Conservation (phyloP, 2,888 invertebrate genomes). For the Lycocerus yunnanus region DNA sequence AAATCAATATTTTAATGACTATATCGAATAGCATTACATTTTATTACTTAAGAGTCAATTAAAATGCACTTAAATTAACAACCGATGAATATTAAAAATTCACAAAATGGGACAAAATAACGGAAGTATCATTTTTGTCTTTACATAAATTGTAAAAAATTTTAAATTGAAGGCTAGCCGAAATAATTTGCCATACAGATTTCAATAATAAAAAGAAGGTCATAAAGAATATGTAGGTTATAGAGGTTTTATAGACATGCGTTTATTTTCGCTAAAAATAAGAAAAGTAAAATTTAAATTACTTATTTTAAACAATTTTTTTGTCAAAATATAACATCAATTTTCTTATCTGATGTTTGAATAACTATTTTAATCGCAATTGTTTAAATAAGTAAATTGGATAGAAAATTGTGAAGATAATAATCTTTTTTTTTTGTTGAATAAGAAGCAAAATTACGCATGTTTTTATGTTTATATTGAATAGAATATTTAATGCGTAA, state of each 20-base stretch:
- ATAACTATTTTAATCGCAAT: not conserved
- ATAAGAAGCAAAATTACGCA: not conserved
- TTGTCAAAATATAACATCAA: not conserved
- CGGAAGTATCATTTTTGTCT: constrained; percentile 8
- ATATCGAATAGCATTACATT: not conserved
- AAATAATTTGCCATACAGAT: constrained; percentile 19
- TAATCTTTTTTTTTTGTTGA: not conserved
- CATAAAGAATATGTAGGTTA: constrained; percentile 11
- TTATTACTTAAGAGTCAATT: not conserved
- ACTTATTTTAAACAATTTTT: not conserved
- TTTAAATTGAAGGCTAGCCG: constrained; percentile 12
- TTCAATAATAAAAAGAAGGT: constrained; percentile 9
- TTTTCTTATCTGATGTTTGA: constrained; percentile 4
- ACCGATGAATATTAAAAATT: constrained; percentile 1
- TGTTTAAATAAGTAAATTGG: not conserved
- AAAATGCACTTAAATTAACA: not conserved
- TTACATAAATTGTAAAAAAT: constrained; percentile 15
- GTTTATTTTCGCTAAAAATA: constrained; percentile 15
- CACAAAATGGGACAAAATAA: constrained; percentile 14
- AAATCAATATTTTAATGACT: not conserved
- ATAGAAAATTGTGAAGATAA: not conserved
- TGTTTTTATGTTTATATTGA: not conserved
- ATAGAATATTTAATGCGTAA: too few relatives aligned
- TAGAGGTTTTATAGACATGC: not conserved
- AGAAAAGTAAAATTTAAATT: constrained; percentile 7